These are phyloP conservation scores for Cheilosia vernalis DNA, from an alignment of 2,888 invertebrate species.

Conservation along the genomic window DNA sequence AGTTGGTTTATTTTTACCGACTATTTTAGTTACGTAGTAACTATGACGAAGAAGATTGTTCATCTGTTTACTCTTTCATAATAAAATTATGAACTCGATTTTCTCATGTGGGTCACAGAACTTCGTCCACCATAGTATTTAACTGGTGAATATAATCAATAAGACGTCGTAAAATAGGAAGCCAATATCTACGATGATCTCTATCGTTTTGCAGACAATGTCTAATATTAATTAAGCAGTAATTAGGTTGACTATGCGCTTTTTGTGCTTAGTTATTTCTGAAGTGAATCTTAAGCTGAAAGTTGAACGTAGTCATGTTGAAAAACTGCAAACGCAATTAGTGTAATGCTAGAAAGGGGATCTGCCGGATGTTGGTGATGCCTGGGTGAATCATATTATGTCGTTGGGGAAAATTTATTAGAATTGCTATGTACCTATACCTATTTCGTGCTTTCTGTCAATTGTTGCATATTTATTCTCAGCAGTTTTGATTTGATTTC, in stretches of 20 bases:
- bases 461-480: not conserved
- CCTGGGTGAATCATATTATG: not conserved
- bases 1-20: too few species aligned
- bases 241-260: not conserved
- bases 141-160: conserved; percentile 19
- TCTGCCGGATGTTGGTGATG: not conserved
- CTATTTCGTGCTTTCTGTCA: not conserved
- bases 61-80: conserved; percentile 25
- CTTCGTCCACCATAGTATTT: not conserved
- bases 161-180: too few species aligned
- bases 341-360: not conserved
- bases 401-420: not conserved
- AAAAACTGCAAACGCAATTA: not conserved
- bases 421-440: not conserved
- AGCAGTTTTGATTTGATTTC: not conserved
- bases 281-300: not conserved
- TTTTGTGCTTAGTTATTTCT: not conserved
- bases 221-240: not conserved
- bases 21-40: not conserved
- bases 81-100: conserved; percentile 16
- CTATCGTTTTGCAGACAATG: not conserved
- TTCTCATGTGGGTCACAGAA: conserved; percentile 44
- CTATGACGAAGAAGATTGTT: not conserved
- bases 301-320: not conserved
- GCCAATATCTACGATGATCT: conserved; percentile 14